Conservation (phyloP, 2,888 invertebrate genomes). For the Boloria euphrosyne region DNA sequence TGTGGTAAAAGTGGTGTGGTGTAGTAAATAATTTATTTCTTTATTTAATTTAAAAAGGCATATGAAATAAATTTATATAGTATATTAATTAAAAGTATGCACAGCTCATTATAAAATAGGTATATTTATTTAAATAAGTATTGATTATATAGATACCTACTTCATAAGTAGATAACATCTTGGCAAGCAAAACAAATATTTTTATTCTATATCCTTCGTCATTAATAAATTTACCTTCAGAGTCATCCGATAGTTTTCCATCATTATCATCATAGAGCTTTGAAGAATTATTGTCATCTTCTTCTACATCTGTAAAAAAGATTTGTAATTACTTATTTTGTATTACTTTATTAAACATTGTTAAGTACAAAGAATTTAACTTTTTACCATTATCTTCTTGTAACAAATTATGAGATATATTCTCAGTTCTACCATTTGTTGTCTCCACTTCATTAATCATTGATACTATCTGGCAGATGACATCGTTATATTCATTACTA, state of each 20-base stretch:
- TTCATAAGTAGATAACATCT: no score
- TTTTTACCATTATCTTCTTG: conserved; percentile 41
- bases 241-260: conserved; percentile 44
- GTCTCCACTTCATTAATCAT: conserved; percentile 55
- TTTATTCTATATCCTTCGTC: neutral
- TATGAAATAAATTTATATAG: no score
- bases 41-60: no score
- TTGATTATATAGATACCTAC: no score
- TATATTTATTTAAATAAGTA: no score
- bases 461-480: conserved; percentile 51
- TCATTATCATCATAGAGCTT: conserved; percentile 45
- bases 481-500: conserved; percentile 45
- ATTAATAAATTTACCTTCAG: conserved; percentile 24
- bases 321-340: neutral
- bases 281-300: conserved; percentile 40
- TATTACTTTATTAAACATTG: neutral
- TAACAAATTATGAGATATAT: conserved; percentile 36
- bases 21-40: no score
- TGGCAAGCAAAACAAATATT: no score
- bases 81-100: no score
- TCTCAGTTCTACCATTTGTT: conserved; percentile 37
- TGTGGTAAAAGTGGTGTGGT: no score
- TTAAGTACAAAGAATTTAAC: neutral
- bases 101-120: no score
- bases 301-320: conserved; percentile 33